Percentiles rank a stretch among this genome's conserved stretches.
Conservation (phyloP, 2,113 vertebrate species). For the Cervus canadensis region DNA sequence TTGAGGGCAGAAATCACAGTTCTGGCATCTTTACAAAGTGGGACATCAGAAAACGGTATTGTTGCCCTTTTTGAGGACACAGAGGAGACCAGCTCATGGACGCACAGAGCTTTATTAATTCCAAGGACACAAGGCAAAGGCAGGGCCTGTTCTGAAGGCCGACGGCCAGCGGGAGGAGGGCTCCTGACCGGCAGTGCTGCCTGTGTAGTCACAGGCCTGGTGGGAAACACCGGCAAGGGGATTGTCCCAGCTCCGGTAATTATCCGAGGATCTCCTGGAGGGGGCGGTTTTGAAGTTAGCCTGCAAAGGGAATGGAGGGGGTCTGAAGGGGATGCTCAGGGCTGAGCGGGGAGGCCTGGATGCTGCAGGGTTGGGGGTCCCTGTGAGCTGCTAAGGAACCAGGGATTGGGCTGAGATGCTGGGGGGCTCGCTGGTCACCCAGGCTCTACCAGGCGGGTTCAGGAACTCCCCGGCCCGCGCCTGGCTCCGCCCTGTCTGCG, state of each 20-base stretch:
- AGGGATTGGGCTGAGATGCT: neutral
- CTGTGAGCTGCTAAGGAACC: neutral
- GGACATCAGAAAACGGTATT: neutral
- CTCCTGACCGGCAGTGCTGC: rapidly evolving
- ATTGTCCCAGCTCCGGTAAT: neutral
- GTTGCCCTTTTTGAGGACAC: neutral
- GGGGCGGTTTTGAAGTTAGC: neutral
- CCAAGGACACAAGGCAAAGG: neutral
- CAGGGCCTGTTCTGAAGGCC: neutral
- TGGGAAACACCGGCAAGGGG: neutral
- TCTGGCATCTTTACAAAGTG: neutral
- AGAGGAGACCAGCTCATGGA: neutral
- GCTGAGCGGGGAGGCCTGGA: neutral
- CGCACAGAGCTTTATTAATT: neutral
- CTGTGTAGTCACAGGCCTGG: neutral
- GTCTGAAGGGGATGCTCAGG: neutral
- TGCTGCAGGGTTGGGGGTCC: neutral
- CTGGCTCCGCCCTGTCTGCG: neutral
- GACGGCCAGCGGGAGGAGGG: neutral
- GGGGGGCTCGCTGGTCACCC: neutral
- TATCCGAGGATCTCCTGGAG: neutral
- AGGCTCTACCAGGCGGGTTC: neutral
- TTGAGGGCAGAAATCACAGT: neutral
- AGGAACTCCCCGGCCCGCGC: neutral
- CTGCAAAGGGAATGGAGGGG: neutral